Evolutionary conservation across 2,797 vertebrate species (phyloP).

Genomic region (Ataeniobius toweri): DNA sequence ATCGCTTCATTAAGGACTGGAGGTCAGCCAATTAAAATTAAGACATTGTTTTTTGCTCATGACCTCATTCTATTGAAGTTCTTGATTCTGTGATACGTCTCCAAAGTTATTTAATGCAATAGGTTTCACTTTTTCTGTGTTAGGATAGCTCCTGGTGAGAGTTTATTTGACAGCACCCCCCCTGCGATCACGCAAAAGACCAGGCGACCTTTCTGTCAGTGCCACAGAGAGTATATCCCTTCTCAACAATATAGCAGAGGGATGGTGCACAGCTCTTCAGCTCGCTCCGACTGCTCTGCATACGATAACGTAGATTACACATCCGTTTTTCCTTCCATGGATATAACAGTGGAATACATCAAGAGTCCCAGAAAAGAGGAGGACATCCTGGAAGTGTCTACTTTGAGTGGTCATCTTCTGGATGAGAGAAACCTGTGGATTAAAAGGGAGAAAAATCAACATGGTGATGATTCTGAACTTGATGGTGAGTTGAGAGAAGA

Average conservation of each 20-base stretch:
- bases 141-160: constrained; percentile 83
- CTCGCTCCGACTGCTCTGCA: constrained; percentile 64
- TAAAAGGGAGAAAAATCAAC: background rate
- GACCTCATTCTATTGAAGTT: background rate
- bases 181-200: constrained; percentile 41
- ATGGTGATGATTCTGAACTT: constrained; percentile 6
- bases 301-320: constrained; percentile 78
- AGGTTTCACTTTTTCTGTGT: constrained; percentile 7
- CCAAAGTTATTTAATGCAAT: background rate
- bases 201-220: constrained; percentile 76
- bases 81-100: background rate
- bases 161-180: constrained; percentile 81
- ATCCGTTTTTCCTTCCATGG: constrained; percentile 80
- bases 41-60: background rate
- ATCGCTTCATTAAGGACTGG: constrained; percentile 78
- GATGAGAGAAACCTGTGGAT: constrained; percentile 30
- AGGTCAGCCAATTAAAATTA: constrained; percentile 62
- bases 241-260: constrained; percentile 24
- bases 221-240: constrained; percentile 61
- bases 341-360: constrained; percentile 79
- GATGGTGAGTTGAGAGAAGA: constrained; percentile 51
- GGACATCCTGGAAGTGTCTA: constrained; percentile 50
- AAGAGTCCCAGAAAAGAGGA: constrained; percentile 57
- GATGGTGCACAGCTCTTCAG: constrained; percentile 34
- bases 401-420: constrained; percentile 33